A percentile compares a stretch with the other conserved stretches of the same genome.
These are phyloP conservation scores for Mionectes olivaceus DNA, from an alignment of 2,797 vertebrate species.

Conservation along the genomic window DNA sequence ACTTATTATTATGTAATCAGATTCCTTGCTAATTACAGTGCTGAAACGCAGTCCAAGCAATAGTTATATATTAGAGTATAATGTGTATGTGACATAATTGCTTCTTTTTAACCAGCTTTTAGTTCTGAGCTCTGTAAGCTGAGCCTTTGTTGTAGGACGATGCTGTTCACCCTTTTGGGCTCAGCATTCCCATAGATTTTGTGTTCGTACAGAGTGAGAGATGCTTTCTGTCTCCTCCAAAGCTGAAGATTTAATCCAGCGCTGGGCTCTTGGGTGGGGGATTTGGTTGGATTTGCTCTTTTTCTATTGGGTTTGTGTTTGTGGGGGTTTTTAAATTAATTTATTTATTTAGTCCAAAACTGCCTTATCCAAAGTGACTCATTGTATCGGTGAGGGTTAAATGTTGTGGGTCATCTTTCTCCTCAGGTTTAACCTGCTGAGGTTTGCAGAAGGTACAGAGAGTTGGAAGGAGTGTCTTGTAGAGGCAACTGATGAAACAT, in stretches of 20 bases:
- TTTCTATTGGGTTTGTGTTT: neutral
- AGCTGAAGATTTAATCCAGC: neutral
- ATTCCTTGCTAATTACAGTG: neutral
- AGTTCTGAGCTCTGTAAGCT: neutral
- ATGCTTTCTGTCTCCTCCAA: neutral
- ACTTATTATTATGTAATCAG: neutral
- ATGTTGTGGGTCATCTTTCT: neutral
- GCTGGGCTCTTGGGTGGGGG: neutral
- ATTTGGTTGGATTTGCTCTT: fast-evolving
- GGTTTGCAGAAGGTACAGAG: slow-evolving; percentile 77
- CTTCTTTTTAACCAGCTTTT: neutral
- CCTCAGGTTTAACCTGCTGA: slow-evolving; percentile 83
- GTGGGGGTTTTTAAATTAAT: neutral
- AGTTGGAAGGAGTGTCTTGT: slow-evolving; percentile 78
- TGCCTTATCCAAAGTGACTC: neutral
- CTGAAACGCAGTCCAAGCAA: neutral
- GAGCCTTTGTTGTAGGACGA: neutral
- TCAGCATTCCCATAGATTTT: neutral
- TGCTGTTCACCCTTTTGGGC: neutral
- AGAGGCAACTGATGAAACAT: slow-evolving; percentile 75
- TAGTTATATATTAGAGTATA: neutral
- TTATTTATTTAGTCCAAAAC: neutral
- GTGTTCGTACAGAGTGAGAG: neutral
- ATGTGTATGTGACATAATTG: neutral
- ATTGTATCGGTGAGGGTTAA: neutral